A percentile compares a stretch with the other conserved stretches of the same genome.
Evolutionary conservation across 2,797 vertebrate genomes (phyloP).

Genomic region (Vespertilio murinus): DNA sequence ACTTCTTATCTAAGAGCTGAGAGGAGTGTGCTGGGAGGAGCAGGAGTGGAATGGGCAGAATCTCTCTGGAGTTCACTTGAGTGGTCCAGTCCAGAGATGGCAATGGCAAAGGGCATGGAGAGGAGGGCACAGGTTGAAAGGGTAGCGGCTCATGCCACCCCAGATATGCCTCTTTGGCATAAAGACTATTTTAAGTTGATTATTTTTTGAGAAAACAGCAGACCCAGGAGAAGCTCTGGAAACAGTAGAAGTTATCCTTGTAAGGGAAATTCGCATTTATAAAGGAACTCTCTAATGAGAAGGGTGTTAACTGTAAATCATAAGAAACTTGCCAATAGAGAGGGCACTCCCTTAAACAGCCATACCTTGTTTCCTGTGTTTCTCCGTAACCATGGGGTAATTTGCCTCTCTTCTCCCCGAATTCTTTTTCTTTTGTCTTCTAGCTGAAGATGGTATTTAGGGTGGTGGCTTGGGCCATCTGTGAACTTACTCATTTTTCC

Average conservation of each 20-base stretch:
- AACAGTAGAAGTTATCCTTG: not conserved
- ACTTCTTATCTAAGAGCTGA: not conserved
- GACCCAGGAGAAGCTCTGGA: not conserved
- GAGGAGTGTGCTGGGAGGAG: not conserved
- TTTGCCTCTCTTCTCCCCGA: not conserved
- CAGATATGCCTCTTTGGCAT: not conserved
- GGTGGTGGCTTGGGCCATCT: not conserved
- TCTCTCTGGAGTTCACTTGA: not conserved
- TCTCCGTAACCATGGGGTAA: not conserved
- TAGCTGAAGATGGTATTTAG: not conserved
- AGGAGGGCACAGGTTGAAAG: not conserved
- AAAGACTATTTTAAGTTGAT: not conserved
- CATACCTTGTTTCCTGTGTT: not conserved
- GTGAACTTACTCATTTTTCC: not conserved
- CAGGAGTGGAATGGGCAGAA: not conserved
- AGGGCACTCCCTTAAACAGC: not conserved
- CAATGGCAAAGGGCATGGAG: not conserved
- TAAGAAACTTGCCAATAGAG: not conserved
- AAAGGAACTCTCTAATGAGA: not conserved
- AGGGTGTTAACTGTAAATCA: not conserved
- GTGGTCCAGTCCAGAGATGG: not conserved
- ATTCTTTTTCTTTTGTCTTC: not conserved
- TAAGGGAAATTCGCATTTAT: not conserved
- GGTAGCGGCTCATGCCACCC: not conserved
- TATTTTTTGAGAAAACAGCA: not conserved